Evolutionary conservation across 1,140 invertebrate genomes (phyloP), one percentile per base, ranked within the genome.

Genomic region (Euura lappo): DNA sequence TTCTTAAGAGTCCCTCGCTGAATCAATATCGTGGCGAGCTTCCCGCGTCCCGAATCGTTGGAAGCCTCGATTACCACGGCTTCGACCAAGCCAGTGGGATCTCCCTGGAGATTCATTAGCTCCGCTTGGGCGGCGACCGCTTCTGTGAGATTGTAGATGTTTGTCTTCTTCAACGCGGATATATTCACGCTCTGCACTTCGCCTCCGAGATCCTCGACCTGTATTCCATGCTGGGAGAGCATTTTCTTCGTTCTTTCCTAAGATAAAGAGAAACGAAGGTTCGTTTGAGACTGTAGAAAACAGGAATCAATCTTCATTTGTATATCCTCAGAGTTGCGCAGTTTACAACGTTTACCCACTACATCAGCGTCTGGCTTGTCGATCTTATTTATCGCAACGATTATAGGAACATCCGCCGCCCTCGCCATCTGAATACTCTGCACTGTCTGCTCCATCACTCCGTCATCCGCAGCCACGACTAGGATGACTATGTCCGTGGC

Each of bases 381-480:
- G 78, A 99, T 97, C 91, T 99, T 99, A 87, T 99, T 99, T 68
- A 99, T 94, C n/a, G 98, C 98, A 68, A 99, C 96, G 79, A 99
- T 93, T 3, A 99, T 94, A 0, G 98, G 97, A 77, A 99, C 94
- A 74, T 93, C 89, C 2, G 94, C 93, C 76, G 92, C 89, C 80
- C 89, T 91, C 0, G 95, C 94, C 92, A 96, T 93, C 75, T 90
- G 79, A 46, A 96, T 92, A 60, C 93, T 94, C 86, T 97, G 93
- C 3, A 92, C 81, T 0, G 98, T 99, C 90, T 99, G 99, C 74
- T 98, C 94, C 96, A 99, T 99, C 1, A 99, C 96, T 60, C 98
- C 98, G 89, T 99, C 99, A 87, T 99, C 98, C 8, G 98, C 98
- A 10, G 99, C 98, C 64, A 99, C 97, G 46, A 99, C 98, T 45